Evolutionary conservation across 2,797 vertebrate genomes (phyloP), one percentile per base, ranked within the genome.

Genomic region (Molossus molossus): DNA sequence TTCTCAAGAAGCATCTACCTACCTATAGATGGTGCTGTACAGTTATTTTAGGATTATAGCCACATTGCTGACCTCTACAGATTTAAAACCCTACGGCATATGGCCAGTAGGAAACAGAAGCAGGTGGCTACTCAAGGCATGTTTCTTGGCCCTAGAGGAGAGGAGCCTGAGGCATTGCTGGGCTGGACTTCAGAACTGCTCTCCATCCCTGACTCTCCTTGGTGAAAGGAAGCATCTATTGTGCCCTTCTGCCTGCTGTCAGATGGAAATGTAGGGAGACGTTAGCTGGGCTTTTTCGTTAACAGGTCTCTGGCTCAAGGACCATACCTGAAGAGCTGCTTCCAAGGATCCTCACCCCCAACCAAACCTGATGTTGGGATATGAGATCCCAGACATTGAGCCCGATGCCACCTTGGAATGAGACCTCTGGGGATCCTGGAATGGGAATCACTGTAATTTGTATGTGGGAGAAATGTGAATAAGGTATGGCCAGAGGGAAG

Each of bases 1-100:
- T 91, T 91, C n/a, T 93, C 77, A 91, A 92, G 62, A 95, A 77
- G 12, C 53, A 69, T 69, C 85, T 85, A 72, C 21, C 6, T 57
- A 86, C 84, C 6, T 79, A 48, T 27, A 37, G 69, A 79, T 60
- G 55, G n/a, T 58, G 37, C 29, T 85, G 25, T 84, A 23, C 10
- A 76, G 53, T 86, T 77, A 93, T n/a, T 83, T 75, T 27, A 94
- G 45, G 91, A 83, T 90, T 70, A 80, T 0, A 77, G 65, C 21
- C 60, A 86, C 15, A 62, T 70, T 75, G 33, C 0, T 94, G 70
- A 90, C 14, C 9, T 80, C 29, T n/a, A 6, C 27, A 57, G 62
- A 73, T 57, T 62, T 29, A 79, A 86, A 93, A 84, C 40, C 29
- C 37, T 4, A 64, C 70, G 53, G 27, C 73, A 55, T 6, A 69